These are phyloP conservation scores for Portunus trituberculatus DNA, from an alignment of 1,140 invertebrate genomes.

Conservation along the genomic window DNA sequence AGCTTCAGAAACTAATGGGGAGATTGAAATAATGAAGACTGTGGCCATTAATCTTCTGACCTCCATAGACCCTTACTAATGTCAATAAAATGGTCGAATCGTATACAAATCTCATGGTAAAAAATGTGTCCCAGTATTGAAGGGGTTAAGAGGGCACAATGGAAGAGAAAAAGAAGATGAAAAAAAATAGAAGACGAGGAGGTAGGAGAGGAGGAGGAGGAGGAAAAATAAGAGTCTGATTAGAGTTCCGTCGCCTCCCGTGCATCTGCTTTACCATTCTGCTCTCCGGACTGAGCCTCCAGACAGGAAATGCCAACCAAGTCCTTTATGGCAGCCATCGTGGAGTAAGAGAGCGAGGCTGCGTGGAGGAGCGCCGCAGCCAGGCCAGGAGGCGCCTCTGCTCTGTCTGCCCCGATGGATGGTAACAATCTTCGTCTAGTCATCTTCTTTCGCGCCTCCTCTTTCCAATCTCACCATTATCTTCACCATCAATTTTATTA, in stretches of 20 bases:
- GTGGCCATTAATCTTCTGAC: no score
- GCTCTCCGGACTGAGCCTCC: neutral
- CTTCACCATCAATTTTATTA: slow-evolving; percentile 23
- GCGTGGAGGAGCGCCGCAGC: neutral
- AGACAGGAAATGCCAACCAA: neutral
- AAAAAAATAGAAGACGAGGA: neutral
- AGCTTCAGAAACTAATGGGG: no score
- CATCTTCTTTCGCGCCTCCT: slow-evolving; percentile 17
- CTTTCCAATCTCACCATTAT: slow-evolving; percentile 22
- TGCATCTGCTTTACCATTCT: neutral
- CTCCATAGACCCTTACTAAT: no score
- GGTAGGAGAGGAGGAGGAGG: neutral
- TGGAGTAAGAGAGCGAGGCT: neutral
- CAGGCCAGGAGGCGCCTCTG: neutral
- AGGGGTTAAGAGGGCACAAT: neutral
- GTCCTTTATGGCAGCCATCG: neutral
- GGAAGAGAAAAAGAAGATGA: neutral
- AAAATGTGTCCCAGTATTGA: no score
- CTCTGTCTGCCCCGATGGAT: neutral
- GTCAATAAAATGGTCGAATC: no score
- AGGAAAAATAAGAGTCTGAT: slow-evolving; percentile 30
- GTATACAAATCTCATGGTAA: no score
- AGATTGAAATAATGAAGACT: no score
- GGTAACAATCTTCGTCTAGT: slow-evolving; percentile 13
- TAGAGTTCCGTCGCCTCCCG: slow-evolving; percentile 25